These are phyloP conservation scores for Dinomys branickii DNA, from an alignment of 2,113 vertebrate genomes.

Conservation along the genomic window DNA sequence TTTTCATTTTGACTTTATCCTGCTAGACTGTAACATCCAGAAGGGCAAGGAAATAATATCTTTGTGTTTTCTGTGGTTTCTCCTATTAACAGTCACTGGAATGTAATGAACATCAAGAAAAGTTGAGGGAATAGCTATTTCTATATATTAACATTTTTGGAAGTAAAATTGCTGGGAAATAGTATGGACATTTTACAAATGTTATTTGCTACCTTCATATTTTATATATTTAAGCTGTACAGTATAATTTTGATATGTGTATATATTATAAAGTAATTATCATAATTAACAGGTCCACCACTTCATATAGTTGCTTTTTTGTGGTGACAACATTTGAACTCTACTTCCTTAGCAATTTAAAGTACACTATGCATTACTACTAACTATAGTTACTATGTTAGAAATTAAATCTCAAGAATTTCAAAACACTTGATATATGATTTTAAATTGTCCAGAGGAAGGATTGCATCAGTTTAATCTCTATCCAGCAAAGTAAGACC, in stretches of 20 bases:
- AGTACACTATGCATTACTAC: not conserved
- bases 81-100: not conserved
- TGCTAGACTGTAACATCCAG: not conserved
- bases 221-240: not conserved
- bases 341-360: not conserved
- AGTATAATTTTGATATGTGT: not conserved
- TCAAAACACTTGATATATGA: constrained; percentile 1
- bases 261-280: not conserved
- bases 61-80: not conserved
- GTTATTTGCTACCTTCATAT: not conserved
- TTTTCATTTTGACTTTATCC: constrained; percentile 8
- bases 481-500: not conserved
- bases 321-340: not conserved
- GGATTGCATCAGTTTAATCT: not conserved
- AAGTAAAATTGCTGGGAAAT: constrained; percentile 22
- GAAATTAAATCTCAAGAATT: not conserved
- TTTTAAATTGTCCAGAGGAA: constrained; percentile 29
- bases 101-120: not conserved
- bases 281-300: not conserved
- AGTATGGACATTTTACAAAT: not conserved
- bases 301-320: not conserved
- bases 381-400: not conserved
- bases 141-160: constrained; percentile 3
- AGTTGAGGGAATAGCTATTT: not conserved
- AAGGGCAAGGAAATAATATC: not conserved